phyloP scores from a whole-genome alignment of 2,113 vertebrate genomes.

The Isichthys henryi region DNA sequence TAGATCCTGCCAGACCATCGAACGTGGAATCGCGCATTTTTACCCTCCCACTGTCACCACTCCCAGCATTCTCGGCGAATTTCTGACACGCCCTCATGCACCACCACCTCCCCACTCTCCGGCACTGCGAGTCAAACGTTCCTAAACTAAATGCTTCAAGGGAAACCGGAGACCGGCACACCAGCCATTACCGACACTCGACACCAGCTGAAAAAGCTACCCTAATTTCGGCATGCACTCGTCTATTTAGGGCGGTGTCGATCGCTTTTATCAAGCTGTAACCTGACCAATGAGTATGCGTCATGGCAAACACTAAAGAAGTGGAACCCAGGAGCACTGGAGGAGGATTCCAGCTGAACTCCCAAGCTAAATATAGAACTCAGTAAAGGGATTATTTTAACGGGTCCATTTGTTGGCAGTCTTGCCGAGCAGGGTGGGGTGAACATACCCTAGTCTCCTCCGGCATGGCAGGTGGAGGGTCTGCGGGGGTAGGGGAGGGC shows the following conservation, averaged over 20 bases:
- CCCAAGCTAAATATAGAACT: not conserved
- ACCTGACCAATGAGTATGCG: not conserved
- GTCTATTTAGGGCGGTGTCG: not conserved
- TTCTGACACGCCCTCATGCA: not conserved
- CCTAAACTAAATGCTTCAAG: not conserved
- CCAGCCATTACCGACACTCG: not conserved
- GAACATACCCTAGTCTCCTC: slow-evolving; percentile 78
- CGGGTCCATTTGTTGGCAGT: not conserved
- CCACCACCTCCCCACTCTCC: not conserved
- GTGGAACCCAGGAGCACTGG: not conserved
- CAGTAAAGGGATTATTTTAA: not conserved
- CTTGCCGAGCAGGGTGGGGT: not conserved
- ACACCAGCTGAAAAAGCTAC: not conserved
- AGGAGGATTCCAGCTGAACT: not conserved
- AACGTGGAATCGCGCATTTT: not conserved
- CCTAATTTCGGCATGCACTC: not conserved
- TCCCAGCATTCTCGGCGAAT: not conserved
- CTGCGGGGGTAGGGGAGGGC: slow-evolving; percentile 69
- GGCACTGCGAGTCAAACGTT: not conserved
- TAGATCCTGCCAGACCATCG: not conserved
- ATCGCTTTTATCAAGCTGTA: not conserved
- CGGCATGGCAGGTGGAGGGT: slow-evolving; percentile 66
- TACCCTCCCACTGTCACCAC: not conserved
- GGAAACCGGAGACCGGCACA: not conserved
- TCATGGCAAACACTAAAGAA: not conserved